phyloP scores from a whole-genome alignment of 2,797 vertebrate species.

The Xiphorhynchus erythropygius region DNA sequence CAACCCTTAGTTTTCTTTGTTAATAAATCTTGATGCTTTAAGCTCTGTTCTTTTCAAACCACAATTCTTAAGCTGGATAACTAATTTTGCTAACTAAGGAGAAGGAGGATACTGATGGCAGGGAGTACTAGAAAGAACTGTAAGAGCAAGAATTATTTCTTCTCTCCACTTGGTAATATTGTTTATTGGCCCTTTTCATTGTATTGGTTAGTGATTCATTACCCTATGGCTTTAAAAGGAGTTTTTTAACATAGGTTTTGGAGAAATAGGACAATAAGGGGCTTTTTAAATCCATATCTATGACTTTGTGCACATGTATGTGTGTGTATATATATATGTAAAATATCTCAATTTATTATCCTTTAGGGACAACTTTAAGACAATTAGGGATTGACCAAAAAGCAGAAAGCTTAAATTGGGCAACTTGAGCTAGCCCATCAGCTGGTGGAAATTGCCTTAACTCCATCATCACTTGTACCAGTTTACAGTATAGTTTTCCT shows the following conservation, averaged over 20 bases:
- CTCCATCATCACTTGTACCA: neutral
- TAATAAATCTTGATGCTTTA: constrained; percentile 36
- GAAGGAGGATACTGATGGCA: constrained; percentile 2
- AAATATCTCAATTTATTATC: neutral
- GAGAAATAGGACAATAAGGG: neutral
- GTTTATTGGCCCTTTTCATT: neutral
- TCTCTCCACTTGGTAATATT: neutral
- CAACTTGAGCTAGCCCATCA: neutral
- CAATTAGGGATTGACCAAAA: neutral
- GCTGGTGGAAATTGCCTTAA: neutral
- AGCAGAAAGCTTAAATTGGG: neutral
- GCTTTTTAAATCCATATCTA: neutral
- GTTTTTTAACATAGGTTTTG: neutral
- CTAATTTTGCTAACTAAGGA: constrained; percentile 49
- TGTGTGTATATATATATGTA: too few species aligned
- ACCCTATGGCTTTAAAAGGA: neutral
- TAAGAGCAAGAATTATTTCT: neutral
- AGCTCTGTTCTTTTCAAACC: constrained; percentile 2
- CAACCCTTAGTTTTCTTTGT: constrained; percentile 13
- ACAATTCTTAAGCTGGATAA: constrained; percentile 28
- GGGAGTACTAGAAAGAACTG: neutral
- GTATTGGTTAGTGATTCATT: neutral
- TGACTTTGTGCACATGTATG: neutral
- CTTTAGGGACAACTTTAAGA: neutral
- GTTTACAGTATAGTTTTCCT: neutral